Evolutionary conservation across 2,797 vertebrate species (phyloP), one percentile per base, ranked within the genome.

Genomic region (Picus viridis): DNA sequence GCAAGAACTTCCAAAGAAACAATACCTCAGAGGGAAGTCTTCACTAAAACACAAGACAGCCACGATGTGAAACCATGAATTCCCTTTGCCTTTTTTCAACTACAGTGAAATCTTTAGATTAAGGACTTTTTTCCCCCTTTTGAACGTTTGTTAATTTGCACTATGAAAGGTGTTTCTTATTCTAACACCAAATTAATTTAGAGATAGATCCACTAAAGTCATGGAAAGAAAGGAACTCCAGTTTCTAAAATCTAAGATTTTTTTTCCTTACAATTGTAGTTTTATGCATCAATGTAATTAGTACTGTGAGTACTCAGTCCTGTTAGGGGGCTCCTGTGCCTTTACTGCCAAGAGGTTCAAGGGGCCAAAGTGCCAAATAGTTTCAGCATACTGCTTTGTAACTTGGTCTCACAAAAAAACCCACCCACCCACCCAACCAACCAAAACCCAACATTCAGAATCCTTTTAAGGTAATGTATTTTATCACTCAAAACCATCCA

Each of bases 1-100:
- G 45, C 27, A 91, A 74, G 36, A 90, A 83, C 36, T 72, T 93
- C 41, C n/a, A 89, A 78, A 90, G 67, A 94, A 92, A 64, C 29
- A 79, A 7, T 45, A 74, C 18, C 22, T 80, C 45, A 83, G 69
- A 71, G 89, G 39, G 22, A 85, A 74, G 51, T 58, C 13, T 74
- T 80, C 29, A 47, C 51, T 45, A 88, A 86, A 93, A 91, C 86
- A 84, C 30, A 78, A 70, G 76, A 68, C 2, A 11, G 54, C 10
- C 63, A 58, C 30, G 49, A 83, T 30, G 18, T 20, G 56, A 91
- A 91, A n/a, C 36, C 41, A 83, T 34, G 19, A 29, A 69, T 36
- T 83, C 19, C 27, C 86, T 76, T 54, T 85, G 49, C 5, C 45
- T 62, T 85, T 91, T 81, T 86, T 47, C 75, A 86, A 56, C 26